Evolutionary conservation across 64 coral and sea anemone species (phyloP), one percentile per base, ranked within the genome.

Genomic region (Porites australiensis): DNA sequence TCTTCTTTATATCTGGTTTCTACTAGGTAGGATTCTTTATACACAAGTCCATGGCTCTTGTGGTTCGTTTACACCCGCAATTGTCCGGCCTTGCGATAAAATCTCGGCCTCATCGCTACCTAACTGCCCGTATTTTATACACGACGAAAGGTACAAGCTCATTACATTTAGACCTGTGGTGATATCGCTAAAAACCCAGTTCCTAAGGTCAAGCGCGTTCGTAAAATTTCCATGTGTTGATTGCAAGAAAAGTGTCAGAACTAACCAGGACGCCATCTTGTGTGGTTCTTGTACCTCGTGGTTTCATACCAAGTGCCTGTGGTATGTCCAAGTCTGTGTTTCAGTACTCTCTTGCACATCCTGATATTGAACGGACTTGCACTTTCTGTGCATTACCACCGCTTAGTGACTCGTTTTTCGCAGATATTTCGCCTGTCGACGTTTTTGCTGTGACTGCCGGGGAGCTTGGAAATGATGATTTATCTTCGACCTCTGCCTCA

Each of bases 211-310:
- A 70, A 3, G 16, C 67, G 19, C 27, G 7, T 23, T 37, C 8
- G 67, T 70, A 9, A 70, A 70, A 70, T 3, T 70, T 70, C 67
- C 67, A 22, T 70, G 67, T 22, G 22, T 19, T 21, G 67, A 70
- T 8, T 70, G 67, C 16, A 66, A 66, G 64, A 66, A 18, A n/a
- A 19, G 64, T 66, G 64, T 37, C 27, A 37, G 27, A 37, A 19
- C 64, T 21, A 27, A 70, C 67, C 67, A 70, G 27, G 67, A 70
- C 67, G 19, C 67, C n/a, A 70, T 70, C 67, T 70, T 70, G 67
- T 21, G 67, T 66, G 64, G 15, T 70, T 70, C 19, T n/a, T 70
- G 67, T 70, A 70, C 67, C 67, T 37, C 67, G 67, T 70, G 67
- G 19, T 70, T 21, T 23, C 67, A 70, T 21, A 9, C 27, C 67